Evolutionary conservation across 1,140 invertebrate genomes (phyloP).

Genomic region (Parasteatoda tepidariorum): DNA sequence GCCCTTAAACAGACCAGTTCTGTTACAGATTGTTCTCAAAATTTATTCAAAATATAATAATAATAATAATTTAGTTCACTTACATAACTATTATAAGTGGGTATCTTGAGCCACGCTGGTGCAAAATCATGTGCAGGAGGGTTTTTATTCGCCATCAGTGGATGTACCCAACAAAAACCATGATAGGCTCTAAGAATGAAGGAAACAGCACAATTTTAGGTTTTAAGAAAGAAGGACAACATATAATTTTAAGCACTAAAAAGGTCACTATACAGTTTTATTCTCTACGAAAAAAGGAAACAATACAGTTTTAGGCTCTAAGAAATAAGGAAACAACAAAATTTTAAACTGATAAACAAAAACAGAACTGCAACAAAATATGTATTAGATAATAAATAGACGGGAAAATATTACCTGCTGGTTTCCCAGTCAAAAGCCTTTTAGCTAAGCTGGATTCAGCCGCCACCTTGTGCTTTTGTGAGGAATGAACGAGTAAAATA

Average conservation of each 20-base stretch:
- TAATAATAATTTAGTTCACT: too few relatives aligned
- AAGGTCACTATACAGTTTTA: neutral
- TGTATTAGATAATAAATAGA: too few relatives aligned
- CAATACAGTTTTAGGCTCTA: too few relatives aligned
- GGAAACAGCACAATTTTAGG: neutral
- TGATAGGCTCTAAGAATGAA: constrained; percentile 60
- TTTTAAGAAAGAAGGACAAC: neutral
- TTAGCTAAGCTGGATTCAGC: constrained; percentile 21
- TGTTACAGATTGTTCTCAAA: too few relatives aligned
- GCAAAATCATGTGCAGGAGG: constrained; percentile 70
- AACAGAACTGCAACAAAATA: too few relatives aligned
- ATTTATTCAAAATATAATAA: too few relatives aligned
- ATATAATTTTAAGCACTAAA: neutral
- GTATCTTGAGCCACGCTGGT: constrained; percentile 70
- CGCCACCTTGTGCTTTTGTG: constrained; percentile 47
- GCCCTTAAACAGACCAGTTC: too few relatives aligned
- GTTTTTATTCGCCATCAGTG: constrained; percentile 69
- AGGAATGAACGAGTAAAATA: constrained; percentile 56
- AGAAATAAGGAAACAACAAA: too few relatives aligned
- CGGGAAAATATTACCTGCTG: constrained; percentile 60
- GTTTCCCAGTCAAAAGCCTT: constrained; percentile 59
- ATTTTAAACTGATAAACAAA: too few relatives aligned
- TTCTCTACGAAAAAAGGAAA: neutral
- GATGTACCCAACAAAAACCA: constrained; percentile 55
- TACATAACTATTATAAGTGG: constrained; percentile 62